Percentiles rank a stretch among this genome's conserved stretches.
phyloP scores from a whole-genome alignment of 2,113 vertebrate species.

The Pelecanoides urinatrix region DNA sequence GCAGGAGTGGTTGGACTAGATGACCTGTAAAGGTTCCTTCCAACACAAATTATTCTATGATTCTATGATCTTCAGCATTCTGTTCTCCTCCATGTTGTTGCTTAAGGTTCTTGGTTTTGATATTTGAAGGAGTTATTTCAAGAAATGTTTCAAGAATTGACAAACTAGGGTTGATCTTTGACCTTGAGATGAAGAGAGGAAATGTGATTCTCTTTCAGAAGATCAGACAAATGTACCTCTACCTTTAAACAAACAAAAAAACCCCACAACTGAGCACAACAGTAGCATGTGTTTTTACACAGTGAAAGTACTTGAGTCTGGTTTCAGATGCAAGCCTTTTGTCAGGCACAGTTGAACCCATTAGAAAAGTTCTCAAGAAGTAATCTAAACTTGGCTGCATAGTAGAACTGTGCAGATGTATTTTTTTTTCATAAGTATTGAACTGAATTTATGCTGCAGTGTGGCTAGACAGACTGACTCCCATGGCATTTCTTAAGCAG shows the following conservation, averaged over 20 bases:
- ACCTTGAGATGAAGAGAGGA: not conserved
- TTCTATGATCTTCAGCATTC: not conserved
- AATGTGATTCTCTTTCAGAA: not conserved
- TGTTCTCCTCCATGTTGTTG: not conserved
- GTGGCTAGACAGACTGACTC: not conserved
- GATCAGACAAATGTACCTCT: not conserved
- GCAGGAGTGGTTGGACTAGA: not conserved
- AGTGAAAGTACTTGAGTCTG: not conserved
- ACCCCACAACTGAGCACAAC: not conserved
- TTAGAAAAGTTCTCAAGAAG: constrained; percentile 5
- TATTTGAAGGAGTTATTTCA: not conserved
- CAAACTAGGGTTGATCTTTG: not conserved
- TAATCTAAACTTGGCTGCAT: not conserved
- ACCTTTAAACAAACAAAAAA: not conserved
- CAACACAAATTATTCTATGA: not conserved
- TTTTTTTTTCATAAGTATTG: not conserved
- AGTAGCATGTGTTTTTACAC: not conserved
- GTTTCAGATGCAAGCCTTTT: not conserved
- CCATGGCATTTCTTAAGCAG: not conserved
- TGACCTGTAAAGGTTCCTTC: not conserved
- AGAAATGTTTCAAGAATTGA: not conserved
- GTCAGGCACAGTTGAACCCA: not conserved
- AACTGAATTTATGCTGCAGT: not conserved
- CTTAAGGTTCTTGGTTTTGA: not conserved
- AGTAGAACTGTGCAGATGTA: not conserved